Evolutionary conservation across 2,797 vertebrate genomes (phyloP).

Genomic region (Macropus fuliginosus): DNA sequence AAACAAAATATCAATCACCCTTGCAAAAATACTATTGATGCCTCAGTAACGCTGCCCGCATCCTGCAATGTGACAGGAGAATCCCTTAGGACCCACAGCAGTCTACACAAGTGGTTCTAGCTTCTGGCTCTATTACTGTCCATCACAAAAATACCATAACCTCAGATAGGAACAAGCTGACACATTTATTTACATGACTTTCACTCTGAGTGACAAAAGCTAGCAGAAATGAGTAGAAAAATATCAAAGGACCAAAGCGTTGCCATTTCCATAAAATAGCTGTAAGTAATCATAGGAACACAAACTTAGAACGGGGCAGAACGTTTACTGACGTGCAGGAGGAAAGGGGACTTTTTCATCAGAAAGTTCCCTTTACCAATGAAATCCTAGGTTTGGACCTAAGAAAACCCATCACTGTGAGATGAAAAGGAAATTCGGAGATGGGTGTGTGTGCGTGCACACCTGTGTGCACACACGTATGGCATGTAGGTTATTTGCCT

Average conservation of each 20-base stretch:
- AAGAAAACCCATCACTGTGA: neutral
- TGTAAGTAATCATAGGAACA: neutral
- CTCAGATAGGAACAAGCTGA: neutral
- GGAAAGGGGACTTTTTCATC: neutral
- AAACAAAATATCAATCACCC: neutral
- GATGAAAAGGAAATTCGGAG: neutral
- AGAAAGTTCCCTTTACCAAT: neutral
- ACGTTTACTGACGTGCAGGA: neutral
- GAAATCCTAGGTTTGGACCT: neutral
- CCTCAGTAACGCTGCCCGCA: neutral
- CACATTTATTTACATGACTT: neutral
- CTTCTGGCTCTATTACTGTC: neutral
- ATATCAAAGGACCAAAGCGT: neutral
- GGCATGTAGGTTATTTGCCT: conserved; percentile 28
- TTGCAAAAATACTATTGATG: neutral
- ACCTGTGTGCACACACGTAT: neutral
- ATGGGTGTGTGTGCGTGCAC: too few relatives aligned
- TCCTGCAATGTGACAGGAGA: neutral
- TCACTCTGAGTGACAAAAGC: neutral
- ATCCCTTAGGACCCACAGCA: neutral
- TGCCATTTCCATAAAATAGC: neutral
- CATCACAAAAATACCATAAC: neutral
- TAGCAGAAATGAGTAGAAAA: conserved; percentile 6
- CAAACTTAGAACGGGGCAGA: neutral
- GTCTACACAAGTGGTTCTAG: neutral